Base-by-base conservation (phyloP, 2,888 invertebrate species). In the Drosophila neutralis region DNA sequence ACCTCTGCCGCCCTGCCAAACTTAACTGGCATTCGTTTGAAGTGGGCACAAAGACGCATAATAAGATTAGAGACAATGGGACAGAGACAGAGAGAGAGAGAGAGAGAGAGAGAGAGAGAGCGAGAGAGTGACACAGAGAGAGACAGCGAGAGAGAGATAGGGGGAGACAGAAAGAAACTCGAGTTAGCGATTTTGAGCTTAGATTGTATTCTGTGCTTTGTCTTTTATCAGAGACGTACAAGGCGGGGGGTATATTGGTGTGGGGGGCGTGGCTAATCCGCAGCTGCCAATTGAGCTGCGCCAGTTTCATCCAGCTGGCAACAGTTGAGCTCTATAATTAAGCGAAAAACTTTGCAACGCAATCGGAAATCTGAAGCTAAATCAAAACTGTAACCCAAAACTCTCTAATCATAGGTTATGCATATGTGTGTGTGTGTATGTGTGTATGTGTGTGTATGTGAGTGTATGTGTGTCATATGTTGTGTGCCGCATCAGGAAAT, bases 311-410 rank as follows among this genome's bases (percentile, higher is more conserved):
- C 45, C 45, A 54, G 54, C 18, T 45, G 68, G 78, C 78, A 83
- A 83, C 83, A 75, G 72, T 86, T 77, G 66, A 40, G 68, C 70
- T 57, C 86, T 80, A 72, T 88, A 88, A 84, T 84, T 84, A 84
- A 68, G 87, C 63, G 31, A 38, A 52, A 70, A 53, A 58, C 57
- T 56, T 38, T n/a, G 36, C 56, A 56, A 56, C 27, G 38, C 57
- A 21, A 58, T 60, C 60, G 29, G 29, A 58, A 35, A 57, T 5
- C 18, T n/a, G 42, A 57, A 29, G 45, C 59, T 40, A 18, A 52
- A 45, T 60, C 36, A 11, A 33, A 27, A 40, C 36, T 75, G 74
- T 53, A 65, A 74, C 69, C 58, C 45, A 65, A 71, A 69, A 57
- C 56, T 57, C 53, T 63, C 40, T 78, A 70, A 78, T 71, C 70